Conservation (phyloP, 2,797 vertebrate genomes). For the Enteromius radiatus region DNA sequence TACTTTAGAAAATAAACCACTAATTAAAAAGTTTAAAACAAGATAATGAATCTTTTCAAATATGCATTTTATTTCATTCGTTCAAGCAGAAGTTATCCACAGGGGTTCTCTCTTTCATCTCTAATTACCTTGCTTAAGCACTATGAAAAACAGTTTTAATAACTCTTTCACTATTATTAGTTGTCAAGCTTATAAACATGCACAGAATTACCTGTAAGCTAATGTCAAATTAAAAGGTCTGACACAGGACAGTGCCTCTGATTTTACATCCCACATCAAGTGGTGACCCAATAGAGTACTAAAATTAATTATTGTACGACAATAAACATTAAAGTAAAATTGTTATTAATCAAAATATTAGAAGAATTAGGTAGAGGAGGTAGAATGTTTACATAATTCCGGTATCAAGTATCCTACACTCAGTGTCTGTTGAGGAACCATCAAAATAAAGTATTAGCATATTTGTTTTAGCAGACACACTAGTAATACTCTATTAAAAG, state of each 20-base stretch:
- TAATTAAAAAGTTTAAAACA: constrained; percentile 9
- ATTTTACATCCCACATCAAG: neutral
- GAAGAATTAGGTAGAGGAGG: too few relatives aligned
- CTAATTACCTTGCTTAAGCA: neutral
- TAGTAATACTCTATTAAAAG: too few relatives aligned
- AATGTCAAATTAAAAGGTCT: neutral
- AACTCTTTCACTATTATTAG: neutral
- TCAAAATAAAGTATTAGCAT: too few relatives aligned
- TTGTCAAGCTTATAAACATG: neutral
- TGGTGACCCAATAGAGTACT: neutral
- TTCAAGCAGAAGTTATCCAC: constrained; percentile 8
- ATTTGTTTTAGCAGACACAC: too few relatives aligned
- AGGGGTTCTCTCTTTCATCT: neutral
- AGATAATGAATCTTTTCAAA: neutral
- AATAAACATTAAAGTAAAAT: neutral
- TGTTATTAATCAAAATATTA: neutral
- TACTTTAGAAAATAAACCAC: neutral
- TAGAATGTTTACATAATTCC: too few relatives aligned
- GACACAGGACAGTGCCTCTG: neutral
- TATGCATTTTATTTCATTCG: neutral
- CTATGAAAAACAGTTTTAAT: neutral
- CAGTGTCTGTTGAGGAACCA: too few relatives aligned
- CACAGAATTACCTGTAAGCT: neutral
- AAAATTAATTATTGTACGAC: neutral
- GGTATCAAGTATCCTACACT: too few relatives aligned